Conservation (phyloP, 1,140 invertebrate genomes). For the Zaprionus africanus region DNA sequence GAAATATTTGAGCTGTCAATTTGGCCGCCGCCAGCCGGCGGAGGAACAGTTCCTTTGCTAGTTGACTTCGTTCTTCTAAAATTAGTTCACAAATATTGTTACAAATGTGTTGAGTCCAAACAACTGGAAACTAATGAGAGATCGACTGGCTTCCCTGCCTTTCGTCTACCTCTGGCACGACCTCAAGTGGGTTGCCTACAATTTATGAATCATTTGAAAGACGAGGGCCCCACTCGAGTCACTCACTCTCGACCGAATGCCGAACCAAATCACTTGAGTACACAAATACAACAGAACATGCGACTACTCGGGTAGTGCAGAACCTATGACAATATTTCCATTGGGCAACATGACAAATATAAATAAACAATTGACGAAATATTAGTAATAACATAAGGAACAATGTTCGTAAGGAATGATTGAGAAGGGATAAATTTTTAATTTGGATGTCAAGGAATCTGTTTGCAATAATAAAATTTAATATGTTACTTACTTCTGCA, state of each 20-base stretch:
- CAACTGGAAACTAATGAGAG: conserved; percentile 66
- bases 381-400: neutral
- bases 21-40: conserved; percentile 20
- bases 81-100: conserved; percentile 84
- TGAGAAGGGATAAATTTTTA: neutral
- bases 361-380: conserved; percentile 7
- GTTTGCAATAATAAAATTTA: no score
- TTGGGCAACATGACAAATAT: neutral
- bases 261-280: conserved; percentile 57
- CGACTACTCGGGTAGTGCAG: neutral
- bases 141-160: neutral
- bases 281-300: conserved; percentile 48
- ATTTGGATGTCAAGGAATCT: neutral
- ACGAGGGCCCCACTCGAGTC: conserved; percentile 39
- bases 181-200: conserved; percentile 64
- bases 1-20: conserved; percentile 83
- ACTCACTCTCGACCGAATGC: conserved; percentile 43
- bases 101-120: conserved; percentile 84
- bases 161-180: conserved; percentile 4
- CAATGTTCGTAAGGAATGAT: neutral
- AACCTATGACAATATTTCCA: conserved; percentile 19
- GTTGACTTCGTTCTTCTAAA: conserved; percentile 63
- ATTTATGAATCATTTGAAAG: conserved; percentile 72
- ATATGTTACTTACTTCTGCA: no score
- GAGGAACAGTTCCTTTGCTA: conserved; percentile 21